Conservation (phyloP, 2,113 vertebrate genomes). For the Etia nguti region DNA sequence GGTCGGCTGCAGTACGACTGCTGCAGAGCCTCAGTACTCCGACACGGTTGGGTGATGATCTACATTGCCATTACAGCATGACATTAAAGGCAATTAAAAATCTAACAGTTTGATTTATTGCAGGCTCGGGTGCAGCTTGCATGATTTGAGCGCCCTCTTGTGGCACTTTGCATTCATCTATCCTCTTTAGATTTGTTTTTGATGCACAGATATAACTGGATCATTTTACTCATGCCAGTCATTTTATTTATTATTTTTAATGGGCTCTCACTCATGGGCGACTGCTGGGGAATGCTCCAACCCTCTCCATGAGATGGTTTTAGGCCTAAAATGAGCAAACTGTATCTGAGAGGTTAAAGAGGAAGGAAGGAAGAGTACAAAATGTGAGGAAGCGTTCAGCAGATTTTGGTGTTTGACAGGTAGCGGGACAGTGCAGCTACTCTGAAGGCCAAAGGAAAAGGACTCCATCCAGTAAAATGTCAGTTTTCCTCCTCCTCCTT, state of each 20-base stretch:
- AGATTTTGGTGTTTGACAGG: not conserved
- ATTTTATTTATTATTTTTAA: not conserved
- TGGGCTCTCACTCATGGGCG: not conserved
- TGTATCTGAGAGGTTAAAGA: not conserved
- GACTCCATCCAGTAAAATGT: not conserved
- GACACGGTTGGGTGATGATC: slow-evolving; percentile 1
- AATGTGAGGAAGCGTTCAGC: not conserved
- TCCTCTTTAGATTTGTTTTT: not conserved
- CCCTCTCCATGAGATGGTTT: not conserved
- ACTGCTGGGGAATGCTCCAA: not conserved
- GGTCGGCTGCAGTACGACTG: not conserved
- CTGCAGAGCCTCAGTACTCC: not conserved
- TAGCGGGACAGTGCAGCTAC: not conserved
- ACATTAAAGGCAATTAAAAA: slow-evolving; percentile 23
- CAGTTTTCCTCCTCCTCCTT: not conserved
- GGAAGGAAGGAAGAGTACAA: not conserved
- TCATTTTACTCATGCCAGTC: not conserved
- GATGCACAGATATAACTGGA: not conserved
- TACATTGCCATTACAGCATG: slow-evolving; percentile 21
- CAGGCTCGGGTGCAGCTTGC: not conserved
- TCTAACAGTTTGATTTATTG: not conserved
- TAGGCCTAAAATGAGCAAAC: not conserved
- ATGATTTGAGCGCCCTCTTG: slow-evolving; percentile 50
- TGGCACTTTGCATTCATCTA: slow-evolving; percentile 6
- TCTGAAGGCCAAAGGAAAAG: not conserved